A percentile compares a stretch with the other conserved stretches of the same genome.
Conservation (phyloP, 64 coral and sea anemone species). For the Montipora cactus region DNA sequence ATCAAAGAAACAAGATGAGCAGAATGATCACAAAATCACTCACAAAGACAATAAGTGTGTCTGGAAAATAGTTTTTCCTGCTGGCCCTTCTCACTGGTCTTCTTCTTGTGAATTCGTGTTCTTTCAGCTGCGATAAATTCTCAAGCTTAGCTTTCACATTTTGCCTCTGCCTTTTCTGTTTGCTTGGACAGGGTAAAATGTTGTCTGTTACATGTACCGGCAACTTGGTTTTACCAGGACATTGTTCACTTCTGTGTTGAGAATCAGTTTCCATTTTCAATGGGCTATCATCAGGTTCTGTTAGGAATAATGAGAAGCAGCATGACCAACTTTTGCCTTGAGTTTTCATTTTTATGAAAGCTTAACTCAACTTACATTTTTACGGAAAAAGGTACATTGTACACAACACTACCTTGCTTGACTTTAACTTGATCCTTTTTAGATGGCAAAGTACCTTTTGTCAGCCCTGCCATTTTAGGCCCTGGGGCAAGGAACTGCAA, state of each 20-base stretch:
- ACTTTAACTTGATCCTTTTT: constrained; percentile 53
- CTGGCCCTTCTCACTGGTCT: constrained; percentile 85
- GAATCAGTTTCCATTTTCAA: neutral
- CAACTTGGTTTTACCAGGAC: constrained; percentile 44
- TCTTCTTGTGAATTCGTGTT: constrained; percentile 86
- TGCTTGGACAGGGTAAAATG: neutral
- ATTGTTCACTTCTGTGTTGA: neutral
- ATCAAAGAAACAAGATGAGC: neutral
- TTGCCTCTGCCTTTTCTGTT: constrained; percentile 67
- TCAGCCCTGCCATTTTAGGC: constrained; percentile 91
- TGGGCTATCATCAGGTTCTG: constrained; percentile 5
- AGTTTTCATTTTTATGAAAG: no score
- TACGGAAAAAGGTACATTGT: no score
- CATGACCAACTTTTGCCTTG: neutral
- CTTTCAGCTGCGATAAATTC: constrained; percentile 74
- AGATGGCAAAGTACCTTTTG: constrained; percentile 37
- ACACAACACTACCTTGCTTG: neutral
- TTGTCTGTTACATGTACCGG: neutral
- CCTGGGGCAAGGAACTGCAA: constrained; percentile 97
- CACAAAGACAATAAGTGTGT: constrained; percentile 39
- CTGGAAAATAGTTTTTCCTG: constrained; percentile 70
- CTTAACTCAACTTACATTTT: no score
- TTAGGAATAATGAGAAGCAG: neutral
- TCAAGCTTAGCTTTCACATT: constrained; percentile 76
- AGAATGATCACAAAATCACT: no score